Evolutionary conservation across 1,140 invertebrate species (phyloP), one percentile per base, ranked within the genome.

Genomic region (Diorhabda sublineata): DNA sequence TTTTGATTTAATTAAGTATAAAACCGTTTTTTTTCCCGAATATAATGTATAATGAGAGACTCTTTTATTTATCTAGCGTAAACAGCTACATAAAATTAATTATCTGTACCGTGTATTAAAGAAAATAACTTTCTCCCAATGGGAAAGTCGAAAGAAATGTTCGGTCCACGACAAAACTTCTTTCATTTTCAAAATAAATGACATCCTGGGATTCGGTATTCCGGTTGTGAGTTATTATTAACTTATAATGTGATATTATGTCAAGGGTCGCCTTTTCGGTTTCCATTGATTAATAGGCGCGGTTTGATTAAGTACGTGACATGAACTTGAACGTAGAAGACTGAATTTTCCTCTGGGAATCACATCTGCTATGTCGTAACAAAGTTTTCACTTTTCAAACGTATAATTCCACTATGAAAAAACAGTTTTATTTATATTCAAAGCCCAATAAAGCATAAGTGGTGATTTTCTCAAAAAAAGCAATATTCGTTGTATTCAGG

Each of bases 291-390:
- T 73, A 73, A 73, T 73, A 71, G 69, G 45, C 69, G 66, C 62
- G 57, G 69, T 73, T 73, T 73, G 72, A 73, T 73, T 73, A 73
- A 73, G 72, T 69, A 71, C 72, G 72, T 73, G 72, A 73, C 72
- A 67, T 64, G 58, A 61, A 69, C 66, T 70, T 52, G 72, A 69
- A 73, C 72, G 69, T 73, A 69, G 67, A 73, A 69, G 67, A 73
- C 71, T 73, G 72, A 62, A 58, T 47, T 66, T 71, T 57, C 70
- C 67, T 45, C 9, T 44, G 67, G 67, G 67, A 64, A 52, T 52
- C 47, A 52, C 47, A 52, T 52, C 47, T 52, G 47, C 47, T 52
- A 8, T 8, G 3, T 52, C n/a, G n/a, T 9, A 9, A 52, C 6
- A 9, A 52, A 8, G 47, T 52, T 52, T 52, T 26, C 26, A 26